These are phyloP conservation scores for Bothrops jararaca DNA, from an alignment of 2,113 vertebrate genomes.

Conservation along the genomic window DNA sequence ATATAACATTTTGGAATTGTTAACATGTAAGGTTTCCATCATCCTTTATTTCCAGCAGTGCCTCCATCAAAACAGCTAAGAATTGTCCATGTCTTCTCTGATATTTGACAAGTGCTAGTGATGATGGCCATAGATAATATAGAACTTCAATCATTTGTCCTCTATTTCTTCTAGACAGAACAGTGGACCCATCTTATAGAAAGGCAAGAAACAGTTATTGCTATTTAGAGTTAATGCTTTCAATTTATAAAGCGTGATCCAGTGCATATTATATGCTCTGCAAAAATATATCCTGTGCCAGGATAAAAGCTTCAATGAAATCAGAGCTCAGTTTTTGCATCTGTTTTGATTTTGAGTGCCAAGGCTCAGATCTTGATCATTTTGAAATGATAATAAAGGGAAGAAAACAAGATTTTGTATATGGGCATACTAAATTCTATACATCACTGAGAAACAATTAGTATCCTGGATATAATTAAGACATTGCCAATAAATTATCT, in stretches of 20 bases:
- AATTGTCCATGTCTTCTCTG: slow-evolving; percentile 52
- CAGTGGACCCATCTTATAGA: neutral
- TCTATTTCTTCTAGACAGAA: neutral
- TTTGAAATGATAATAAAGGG: neutral
- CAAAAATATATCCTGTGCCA: neutral
- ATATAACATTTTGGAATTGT: slow-evolving; percentile 31
- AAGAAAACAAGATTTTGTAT: neutral
- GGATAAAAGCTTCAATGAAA: neutral
- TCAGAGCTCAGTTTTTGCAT: neutral
- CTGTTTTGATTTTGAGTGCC: neutral
- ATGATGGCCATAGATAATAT: neutral
- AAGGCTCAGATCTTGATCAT: neutral
- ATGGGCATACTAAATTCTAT: neutral
- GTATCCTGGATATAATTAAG: neutral
- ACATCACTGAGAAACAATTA: neutral
- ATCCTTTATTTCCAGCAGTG: slow-evolving; percentile 44
- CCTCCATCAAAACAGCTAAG: slow-evolving; percentile 4
- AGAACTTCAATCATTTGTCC: neutral
- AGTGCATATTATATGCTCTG: neutral
- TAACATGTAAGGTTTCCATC: slow-evolving; percentile 46
- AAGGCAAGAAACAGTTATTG: neutral
- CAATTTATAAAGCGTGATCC: neutral
- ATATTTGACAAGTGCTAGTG: slow-evolving; percentile 18
- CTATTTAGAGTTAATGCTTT: neutral
- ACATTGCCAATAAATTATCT: neutral